Evolutionary conservation across 2,888 invertebrate genomes (phyloP).

Genomic region (Margaritifera margaritifera): DNA sequence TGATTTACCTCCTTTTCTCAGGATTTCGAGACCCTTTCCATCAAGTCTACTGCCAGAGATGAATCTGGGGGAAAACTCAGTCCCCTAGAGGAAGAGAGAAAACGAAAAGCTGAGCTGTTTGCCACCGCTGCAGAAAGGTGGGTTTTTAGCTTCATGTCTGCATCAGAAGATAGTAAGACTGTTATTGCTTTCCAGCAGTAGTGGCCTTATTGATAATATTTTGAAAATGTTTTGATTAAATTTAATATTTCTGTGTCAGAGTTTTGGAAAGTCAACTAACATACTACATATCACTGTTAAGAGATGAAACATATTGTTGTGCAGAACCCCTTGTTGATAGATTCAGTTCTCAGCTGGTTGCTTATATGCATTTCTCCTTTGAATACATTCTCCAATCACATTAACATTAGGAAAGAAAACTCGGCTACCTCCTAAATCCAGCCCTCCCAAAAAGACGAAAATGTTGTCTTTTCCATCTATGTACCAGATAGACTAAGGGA

Average conservation of each 20-base stretch:
- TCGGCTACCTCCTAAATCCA: no score
- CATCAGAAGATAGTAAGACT: background rate
- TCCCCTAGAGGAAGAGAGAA: constrained; percentile 53
- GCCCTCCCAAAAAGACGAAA: no score
- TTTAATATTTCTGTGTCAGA: background rate
- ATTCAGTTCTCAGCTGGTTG: no score
- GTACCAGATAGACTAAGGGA: no score
- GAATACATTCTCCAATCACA: no score
- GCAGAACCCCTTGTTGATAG: no score
- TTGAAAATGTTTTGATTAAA: background rate
- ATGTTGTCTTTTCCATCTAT: no score
- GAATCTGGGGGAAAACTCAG: constrained; percentile 56
- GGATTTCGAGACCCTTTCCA: constrained; percentile 64
- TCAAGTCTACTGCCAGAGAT: constrained; percentile 63
- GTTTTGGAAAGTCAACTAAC: no score
- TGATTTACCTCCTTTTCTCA: constrained; percentile 14
- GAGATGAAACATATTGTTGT: no score
- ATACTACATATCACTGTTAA: no score
- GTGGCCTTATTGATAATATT: background rate
- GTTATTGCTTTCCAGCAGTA: background rate
- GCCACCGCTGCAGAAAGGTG: constrained; percentile 63
- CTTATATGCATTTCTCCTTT: no score
- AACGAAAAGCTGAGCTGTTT: constrained; percentile 54
- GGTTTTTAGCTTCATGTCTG: constrained; percentile 6
- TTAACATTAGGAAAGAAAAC: no score